Evolutionary conservation across 2,113 vertebrate species (phyloP).

Genomic region (Rhipidura dahli): DNA sequence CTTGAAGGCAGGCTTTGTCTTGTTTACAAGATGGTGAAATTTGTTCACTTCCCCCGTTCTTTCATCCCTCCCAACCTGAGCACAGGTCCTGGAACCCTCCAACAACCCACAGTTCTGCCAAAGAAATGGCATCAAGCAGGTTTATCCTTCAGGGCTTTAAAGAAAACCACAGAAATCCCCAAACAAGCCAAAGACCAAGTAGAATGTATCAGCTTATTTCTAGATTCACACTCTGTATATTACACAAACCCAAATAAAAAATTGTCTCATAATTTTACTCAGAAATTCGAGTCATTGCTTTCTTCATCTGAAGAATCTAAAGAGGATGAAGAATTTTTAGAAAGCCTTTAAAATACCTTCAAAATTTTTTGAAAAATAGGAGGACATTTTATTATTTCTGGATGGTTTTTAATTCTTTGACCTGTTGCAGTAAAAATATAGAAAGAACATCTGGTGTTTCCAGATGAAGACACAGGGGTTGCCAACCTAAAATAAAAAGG

Average conservation of each 20-base stretch:
- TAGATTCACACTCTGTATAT: neutral
- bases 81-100: neutral
- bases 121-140: neutral
- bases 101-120: neutral
- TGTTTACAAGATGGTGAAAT: neutral
- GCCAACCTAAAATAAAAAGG: neutral
- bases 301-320: neutral
- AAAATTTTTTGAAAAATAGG: neutral
- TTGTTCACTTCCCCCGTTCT: neutral
- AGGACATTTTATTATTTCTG: neutral
- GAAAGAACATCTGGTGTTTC: conserved; percentile 6
- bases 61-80: neutral
- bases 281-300: neutral
- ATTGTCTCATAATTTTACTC: neutral
- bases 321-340: neutral
- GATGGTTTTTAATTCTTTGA: neutral
- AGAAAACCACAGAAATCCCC: neutral
- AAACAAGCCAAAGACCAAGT: neutral
- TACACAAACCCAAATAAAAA: neutral
- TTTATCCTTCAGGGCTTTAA: neutral
- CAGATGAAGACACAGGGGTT: neutral
- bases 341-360: neutral
- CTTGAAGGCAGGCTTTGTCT: neutral
- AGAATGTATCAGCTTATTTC: neutral
- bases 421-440: neutral